Base-by-base conservation (phyloP, 1,140 invertebrate species). In the Papilio machaon region DNA sequence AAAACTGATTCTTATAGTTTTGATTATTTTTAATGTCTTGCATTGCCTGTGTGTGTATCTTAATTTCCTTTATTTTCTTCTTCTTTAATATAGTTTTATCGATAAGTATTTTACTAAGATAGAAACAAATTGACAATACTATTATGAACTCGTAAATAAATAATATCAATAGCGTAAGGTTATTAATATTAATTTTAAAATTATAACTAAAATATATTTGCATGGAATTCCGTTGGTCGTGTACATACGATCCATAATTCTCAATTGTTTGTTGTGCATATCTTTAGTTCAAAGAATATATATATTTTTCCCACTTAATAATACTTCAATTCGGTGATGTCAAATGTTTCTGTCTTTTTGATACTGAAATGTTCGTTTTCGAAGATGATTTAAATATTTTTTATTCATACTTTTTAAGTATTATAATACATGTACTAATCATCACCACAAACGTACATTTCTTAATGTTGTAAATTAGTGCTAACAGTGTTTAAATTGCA, bases 391-490 rank as follows among this genome's bases (percentile, higher is more conserved):
- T 38, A 35, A 35, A 17, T 35, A 38, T n/a, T 10, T 7, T 58
- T n/a, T 10, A 17, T 54, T 38, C 35, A 13, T 38, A 35, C 15
- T 76, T 76, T 30, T 54, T 47, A 30, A 75, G 19, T 79, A 19
- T 58, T 23, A 60, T 30, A 17, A 19, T 11, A 30, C 23, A 30
- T 30, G 23, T 30, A 76, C 73, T 46, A 60, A 82, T 81, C 82
- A 82, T 79, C 82, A 82, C 52, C 58, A 83, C 80, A 54, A 84
- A 82, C 19, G 19, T 46, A 30, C 80, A 83, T 76, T 79, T 74
- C 58, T 60, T 38, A 70, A 84, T 85, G 80, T 90, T 92, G 87
- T 89, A 89, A 89, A 89, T 87, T 91, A 93, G 92, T 94, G 92
- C 92, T 94, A 94, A 94, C 91, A 85, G 79, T 82, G 82, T 86